These are phyloP conservation scores for Exocentrus adspersus DNA, from an alignment of 2,888 invertebrate species.

Conservation along the genomic window DNA sequence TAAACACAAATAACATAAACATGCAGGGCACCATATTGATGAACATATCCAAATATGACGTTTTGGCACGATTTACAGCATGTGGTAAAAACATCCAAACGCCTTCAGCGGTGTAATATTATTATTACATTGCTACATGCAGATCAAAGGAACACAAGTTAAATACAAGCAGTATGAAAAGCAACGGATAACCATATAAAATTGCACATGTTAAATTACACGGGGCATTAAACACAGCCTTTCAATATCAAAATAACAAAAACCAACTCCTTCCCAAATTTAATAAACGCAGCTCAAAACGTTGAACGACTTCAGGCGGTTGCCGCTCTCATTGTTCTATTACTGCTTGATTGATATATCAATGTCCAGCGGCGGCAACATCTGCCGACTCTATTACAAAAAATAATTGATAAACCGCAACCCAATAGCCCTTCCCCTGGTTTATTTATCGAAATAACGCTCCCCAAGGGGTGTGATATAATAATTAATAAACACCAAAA, in stretches of 20 bases:
- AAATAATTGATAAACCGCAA: slow-evolving; percentile 43
- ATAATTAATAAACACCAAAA: slow-evolving; percentile 47
- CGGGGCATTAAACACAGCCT: too few relatives aligned
- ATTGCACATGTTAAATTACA: background rate
- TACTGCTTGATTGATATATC: slow-evolving; percentile 47
- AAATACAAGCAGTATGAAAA: too few relatives aligned
- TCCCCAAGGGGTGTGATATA: slow-evolving; percentile 40
- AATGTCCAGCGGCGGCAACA: slow-evolving; percentile 45
- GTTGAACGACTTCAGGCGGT: background rate
- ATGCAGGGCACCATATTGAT: too few relatives aligned
- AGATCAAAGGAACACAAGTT: too few relatives aligned
- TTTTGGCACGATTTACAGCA: too few relatives aligned
- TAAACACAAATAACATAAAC: too few relatives aligned
- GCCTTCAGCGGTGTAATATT: too few relatives aligned
- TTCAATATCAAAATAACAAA: background rate
- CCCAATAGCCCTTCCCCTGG: slow-evolving; percentile 27
- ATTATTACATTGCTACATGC: too few relatives aligned
- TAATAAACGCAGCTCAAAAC: slow-evolving; percentile 4
- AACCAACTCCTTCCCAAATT: slow-evolving; percentile 6
- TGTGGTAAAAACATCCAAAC: too few relatives aligned
- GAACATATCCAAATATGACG: too few relatives aligned
- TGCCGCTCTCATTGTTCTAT: slow-evolving; percentile 26
- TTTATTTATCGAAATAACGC: background rate
- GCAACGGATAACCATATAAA: background rate
- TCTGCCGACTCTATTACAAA: slow-evolving; percentile 40